Evolutionary conservation across 2,113 vertebrate species (phyloP).

Genomic region (Leucopternis melanops): DNA sequence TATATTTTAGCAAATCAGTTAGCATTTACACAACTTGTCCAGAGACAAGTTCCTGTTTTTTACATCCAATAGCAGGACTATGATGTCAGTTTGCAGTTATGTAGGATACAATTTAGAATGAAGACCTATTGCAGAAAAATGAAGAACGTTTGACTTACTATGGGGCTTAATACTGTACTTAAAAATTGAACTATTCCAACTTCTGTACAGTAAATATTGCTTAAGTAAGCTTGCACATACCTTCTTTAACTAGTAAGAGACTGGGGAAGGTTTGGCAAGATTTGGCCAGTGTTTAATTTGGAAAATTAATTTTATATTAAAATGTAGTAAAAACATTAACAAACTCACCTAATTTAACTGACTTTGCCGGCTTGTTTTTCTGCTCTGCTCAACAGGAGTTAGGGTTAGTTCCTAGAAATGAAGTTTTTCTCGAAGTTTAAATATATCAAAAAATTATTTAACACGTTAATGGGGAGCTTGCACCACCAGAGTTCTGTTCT

Average conservation of each 20-base stretch:
- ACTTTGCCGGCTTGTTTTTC: neutral
- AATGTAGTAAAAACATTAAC: neutral
- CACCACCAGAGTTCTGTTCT: neutral
- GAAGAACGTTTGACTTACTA: neutral
- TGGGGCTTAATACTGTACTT: neutral
- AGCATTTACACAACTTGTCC: neutral
- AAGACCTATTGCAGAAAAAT: neutral
- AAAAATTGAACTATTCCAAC: neutral
- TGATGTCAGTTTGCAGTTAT: neutral
- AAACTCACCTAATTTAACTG: neutral
- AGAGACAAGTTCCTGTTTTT: neutral
- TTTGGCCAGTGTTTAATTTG: neutral
- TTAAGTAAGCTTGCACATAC: neutral
- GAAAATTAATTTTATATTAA: neutral
- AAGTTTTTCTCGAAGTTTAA: neutral
- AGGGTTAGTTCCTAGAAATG: neutral
- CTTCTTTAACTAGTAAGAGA: neutral
- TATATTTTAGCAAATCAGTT: neutral
- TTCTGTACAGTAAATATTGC: neutral
- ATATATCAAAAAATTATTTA: neutral
- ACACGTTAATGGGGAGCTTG: neutral
- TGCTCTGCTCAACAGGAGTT: neutral
- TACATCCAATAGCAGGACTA: neutral
- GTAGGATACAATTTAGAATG: neutral
- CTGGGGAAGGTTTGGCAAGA: neutral